Evolutionary conservation across 1,140 invertebrate genomes (phyloP).

Genomic region (Druon quercuslanigerum): DNA sequence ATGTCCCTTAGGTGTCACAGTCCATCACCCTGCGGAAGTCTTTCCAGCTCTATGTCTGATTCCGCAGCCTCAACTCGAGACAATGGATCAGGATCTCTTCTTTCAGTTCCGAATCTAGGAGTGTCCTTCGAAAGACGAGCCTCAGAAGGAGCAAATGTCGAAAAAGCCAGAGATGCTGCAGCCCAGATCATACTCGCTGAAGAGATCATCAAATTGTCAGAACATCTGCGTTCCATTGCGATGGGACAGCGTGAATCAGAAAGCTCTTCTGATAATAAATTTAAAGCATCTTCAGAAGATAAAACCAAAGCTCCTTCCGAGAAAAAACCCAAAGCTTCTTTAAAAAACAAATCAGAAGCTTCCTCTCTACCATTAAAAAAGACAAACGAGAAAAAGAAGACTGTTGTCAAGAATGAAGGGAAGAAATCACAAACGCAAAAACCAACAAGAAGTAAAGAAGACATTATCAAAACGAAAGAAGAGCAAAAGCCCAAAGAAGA

Average conservation of each 20-base stretch:
- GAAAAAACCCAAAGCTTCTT: no score
- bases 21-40: constrained; percentile 84
- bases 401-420: neutral
- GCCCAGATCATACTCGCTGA: constrained; percentile 78
- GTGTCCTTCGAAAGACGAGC: constrained; percentile 81
- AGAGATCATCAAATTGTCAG: constrained; percentile 84
- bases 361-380: neutral
- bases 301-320: no score
- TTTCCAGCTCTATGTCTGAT: constrained; percentile 77
- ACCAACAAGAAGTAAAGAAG: neutral
- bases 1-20: constrained; percentile 79
- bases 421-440: neutral
- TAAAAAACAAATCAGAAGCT: constrained; percentile 20
- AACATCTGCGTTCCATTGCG: constrained; percentile 67
- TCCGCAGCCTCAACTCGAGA: constrained; percentile 40
- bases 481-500: neutral
- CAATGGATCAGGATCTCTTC: constrained; percentile 35
- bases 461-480: neutral
- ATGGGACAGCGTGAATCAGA: constrained; percentile 33
- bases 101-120: constrained; percentile 48
- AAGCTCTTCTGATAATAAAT: no score
- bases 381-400: constrained; percentile 6
- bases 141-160: constrained; percentile 79
- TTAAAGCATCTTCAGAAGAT: no score
- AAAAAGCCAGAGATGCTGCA: constrained; percentile 60